Conservation (phyloP, 2,113 vertebrate species). For the Anguilla rostrata region DNA sequence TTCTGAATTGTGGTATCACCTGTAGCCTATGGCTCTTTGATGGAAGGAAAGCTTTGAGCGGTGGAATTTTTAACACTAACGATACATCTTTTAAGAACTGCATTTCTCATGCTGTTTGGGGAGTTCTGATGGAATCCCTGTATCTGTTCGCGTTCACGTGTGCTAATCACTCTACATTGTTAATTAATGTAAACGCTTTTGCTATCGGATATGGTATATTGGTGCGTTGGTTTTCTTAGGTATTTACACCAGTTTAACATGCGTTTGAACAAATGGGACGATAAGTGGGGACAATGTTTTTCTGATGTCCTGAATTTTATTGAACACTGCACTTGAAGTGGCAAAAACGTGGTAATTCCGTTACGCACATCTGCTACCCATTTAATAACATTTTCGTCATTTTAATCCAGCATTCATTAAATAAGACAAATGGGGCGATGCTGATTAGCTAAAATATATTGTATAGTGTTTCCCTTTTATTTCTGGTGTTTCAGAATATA, state of each 20-base stretch:
- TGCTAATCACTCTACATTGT: background rate
- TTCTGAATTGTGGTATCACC: background rate
- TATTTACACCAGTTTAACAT: background rate
- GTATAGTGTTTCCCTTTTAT: background rate
- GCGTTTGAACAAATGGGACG: background rate
- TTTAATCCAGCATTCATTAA: too few species aligned
- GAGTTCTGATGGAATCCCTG: background rate
- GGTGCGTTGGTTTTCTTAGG: background rate
- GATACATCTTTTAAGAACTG: background rate
- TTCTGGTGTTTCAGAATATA: background rate
- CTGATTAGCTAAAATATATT: too few species aligned
- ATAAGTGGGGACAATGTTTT: background rate
- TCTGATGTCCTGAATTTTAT: background rate
- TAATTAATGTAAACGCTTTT: background rate
- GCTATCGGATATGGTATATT: background rate
- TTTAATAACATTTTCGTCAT: too few species aligned
- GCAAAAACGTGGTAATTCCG: background rate
- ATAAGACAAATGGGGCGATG: too few species aligned
- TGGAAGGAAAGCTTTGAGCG: background rate
- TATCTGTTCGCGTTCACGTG: background rate
- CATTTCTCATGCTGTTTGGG: background rate
- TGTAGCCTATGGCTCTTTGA: background rate
- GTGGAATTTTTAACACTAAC: background rate
- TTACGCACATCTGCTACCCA: background rate
- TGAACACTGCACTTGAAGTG: background rate